A percentile compares a stretch with the other conserved stretches of the same genome.
These are phyloP conservation scores for Notothenia rossii DNA, from an alignment of 2,113 vertebrate species.

Conservation along the genomic window DNA sequence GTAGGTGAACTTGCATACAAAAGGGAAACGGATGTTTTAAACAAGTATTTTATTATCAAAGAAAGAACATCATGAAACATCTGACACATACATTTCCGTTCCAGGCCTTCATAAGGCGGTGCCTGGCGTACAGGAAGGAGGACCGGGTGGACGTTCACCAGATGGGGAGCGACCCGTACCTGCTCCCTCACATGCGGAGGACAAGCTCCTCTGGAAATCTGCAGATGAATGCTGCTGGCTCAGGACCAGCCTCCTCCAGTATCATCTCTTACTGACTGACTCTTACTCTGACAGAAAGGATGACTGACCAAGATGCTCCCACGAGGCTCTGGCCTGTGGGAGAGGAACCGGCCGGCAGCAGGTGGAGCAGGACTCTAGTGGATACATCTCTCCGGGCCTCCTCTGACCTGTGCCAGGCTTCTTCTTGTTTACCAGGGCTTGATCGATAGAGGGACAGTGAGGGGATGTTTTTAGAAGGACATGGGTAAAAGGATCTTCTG, in stretches of 20 bases:
- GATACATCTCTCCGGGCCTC: constrained; percentile 40
- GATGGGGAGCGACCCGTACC: constrained; percentile 95
- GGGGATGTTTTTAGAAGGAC: constrained; percentile 60
- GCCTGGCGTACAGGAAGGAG: constrained; percentile 98
- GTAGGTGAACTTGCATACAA: constrained; percentile 75
- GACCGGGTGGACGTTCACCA: constrained; percentile 97
- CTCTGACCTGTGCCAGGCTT: constrained; percentile 61
- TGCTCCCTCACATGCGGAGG: constrained; percentile 98
- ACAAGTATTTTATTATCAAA: not conserved
- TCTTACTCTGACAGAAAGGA: constrained; percentile 53
- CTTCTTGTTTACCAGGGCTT: constrained; percentile 60
- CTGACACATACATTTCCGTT: not conserved
- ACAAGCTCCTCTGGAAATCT: constrained; percentile 98
- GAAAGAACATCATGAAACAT: not conserved
- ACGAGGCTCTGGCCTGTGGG: constrained; percentile 46
- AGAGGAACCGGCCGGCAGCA: constrained; percentile 40
- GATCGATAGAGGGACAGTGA: constrained; percentile 49
- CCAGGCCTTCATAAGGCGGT: constrained; percentile 97
- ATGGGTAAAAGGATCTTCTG: constrained; percentile 62
- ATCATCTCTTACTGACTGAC: constrained; percentile 93
- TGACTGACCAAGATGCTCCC: constrained; percentile 73
- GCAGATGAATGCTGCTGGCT: constrained; percentile 90
- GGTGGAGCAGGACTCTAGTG: constrained; percentile 46
- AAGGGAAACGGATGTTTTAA: not conserved
- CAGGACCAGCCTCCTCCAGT: constrained; percentile 71